These are phyloP conservation scores for Halcyon badia DNA, from an alignment of 2,797 vertebrate genomes.

Conservation along the genomic window DNA sequence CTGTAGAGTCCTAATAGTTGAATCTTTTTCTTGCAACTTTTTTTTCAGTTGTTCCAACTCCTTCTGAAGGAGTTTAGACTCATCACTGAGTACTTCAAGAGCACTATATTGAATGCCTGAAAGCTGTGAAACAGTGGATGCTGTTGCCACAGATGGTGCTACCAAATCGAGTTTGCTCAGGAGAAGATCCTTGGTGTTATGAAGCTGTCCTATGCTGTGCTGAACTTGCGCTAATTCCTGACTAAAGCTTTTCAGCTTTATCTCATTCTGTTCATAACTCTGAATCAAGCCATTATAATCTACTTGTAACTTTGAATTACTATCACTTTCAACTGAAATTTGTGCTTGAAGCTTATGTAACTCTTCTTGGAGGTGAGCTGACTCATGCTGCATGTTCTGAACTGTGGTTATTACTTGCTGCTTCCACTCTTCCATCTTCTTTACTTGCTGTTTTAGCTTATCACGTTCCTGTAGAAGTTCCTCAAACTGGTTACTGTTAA, in stretches of 20 bases:
- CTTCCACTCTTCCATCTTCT: conserved; percentile 99
- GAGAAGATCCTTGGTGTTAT: conserved; percentile 90
- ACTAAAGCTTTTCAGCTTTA: conserved; percentile 88
- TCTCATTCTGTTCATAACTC: conserved; percentile 94
- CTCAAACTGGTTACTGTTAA: conserved; percentile 98
- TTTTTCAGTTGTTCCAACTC: conserved; percentile 83
- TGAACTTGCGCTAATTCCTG: conserved; percentile 93
- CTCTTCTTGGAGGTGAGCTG: conserved; percentile 94
- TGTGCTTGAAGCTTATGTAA: conserved; percentile 91
- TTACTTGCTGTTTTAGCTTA: conserved; percentile 95
- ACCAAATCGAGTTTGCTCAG: conserved; percentile 90
- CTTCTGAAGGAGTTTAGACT: conserved; percentile 68
- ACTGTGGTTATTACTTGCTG: conserved; percentile 98
- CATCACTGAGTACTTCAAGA: conserved; percentile 16
- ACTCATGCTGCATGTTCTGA: conserved; percentile 98
- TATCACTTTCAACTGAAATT: conserved; percentile 90
- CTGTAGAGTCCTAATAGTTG: conserved; percentile 89
- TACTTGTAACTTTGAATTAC: conserved; percentile 89
- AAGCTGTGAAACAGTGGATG: neutral
- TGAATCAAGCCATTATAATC: conserved; percentile 93
- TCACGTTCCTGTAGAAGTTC: conserved; percentile 95
- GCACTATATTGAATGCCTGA: neutral
- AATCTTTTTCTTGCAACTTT: conserved; percentile 88
- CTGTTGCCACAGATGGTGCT: conserved; percentile 64
- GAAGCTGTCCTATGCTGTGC: conserved; percentile 92